Base-by-base conservation (phyloP, 2,113 vertebrate genomes). In the Mixornis gularis region DNA sequence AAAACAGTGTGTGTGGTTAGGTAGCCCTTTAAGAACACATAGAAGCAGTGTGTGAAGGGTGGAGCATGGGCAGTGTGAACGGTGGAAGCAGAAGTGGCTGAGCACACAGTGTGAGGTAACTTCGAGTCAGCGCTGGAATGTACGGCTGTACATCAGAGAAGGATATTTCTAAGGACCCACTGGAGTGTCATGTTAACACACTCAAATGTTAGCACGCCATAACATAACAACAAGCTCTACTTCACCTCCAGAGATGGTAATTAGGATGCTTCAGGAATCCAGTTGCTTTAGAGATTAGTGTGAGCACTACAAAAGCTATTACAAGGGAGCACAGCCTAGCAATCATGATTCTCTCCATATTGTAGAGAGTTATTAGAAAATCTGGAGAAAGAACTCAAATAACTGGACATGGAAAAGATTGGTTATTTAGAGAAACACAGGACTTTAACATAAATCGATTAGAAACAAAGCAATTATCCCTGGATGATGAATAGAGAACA, bases 311-410 rank as follows among this genome's bases (percentile, higher is more conserved):
- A 78, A 62, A 65, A 96, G 89, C 95, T 97, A 95, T 40, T 95
- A 94, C 60, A 96, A 91, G 94, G 93, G 94, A 95, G 93, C 95
- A 93, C 58, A 95, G 94, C 96, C 93, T 65, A 95, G 95, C 97
- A 98, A 97, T 97, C 97, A 97, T 96, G 96, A 97, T 87, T 96
- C 94, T 97, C 96, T 93, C 93, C 68, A 71, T 48, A 90, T 51
- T 62, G 71, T 9, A 82, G 79, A 95, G 92, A 93, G 79, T 92
- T 93, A 93, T 80, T 95, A 92, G 77, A 94, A 76, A 94, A 86
- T 84, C 97, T 95, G 85, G 87, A 95, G 92, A 93, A 94, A 94
- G 71, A 81, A 76, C 92, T 96, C 92, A 91, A 74, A 76, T 32
- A 94, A 89, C 84, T 72, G 56, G 72, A 91, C 32, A 62, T 60